A percentile compares a stretch with the other conserved stretches of the same genome.
phyloP scores from a whole-genome alignment of 2,113 vertebrate species.

The Rhinopomastus cyanomelas region DNA sequence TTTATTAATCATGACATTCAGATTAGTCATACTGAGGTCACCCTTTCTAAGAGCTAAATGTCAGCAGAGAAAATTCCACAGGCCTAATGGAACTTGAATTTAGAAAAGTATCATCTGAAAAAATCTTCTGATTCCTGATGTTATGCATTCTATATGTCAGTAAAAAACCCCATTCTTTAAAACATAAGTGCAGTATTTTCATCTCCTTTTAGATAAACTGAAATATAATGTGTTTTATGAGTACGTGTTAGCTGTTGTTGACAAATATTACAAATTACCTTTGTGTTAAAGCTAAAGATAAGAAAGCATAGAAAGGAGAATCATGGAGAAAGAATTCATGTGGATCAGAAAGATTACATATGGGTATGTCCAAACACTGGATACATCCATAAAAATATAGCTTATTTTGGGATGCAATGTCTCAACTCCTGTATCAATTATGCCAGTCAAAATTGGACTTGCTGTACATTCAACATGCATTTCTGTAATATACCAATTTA shows the following conservation, averaged over 20 bases:
- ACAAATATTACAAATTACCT: not conserved
- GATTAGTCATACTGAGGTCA: slow-evolving; percentile 53
- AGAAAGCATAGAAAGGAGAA: not conserved
- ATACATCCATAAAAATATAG: not conserved
- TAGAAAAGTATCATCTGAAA: not conserved
- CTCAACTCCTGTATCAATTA: not conserved
- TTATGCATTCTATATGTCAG: not conserved
- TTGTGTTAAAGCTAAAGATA: not conserved
- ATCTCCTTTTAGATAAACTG: not conserved
- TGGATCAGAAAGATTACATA: not conserved
- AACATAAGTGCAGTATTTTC: not conserved
- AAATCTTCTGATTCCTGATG: not conserved
- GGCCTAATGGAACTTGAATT: slow-evolving; percentile 10
- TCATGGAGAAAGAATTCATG: not conserved
- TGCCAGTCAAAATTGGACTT: not conserved
- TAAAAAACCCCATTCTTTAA: not conserved
- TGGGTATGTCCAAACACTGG: not conserved
- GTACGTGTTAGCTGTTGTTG: not conserved
- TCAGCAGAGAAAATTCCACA: slow-evolving; percentile 12
- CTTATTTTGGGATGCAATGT: not conserved
- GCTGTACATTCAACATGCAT: not conserved
- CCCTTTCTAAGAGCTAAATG: slow-evolving; percentile 17
- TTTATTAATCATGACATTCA: not conserved
- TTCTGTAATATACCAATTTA: slow-evolving; percentile 1
- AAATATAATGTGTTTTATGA: not conserved